Conservation (phyloP, 2,888 invertebrate genomes). For the Caprella mutica region DNA sequence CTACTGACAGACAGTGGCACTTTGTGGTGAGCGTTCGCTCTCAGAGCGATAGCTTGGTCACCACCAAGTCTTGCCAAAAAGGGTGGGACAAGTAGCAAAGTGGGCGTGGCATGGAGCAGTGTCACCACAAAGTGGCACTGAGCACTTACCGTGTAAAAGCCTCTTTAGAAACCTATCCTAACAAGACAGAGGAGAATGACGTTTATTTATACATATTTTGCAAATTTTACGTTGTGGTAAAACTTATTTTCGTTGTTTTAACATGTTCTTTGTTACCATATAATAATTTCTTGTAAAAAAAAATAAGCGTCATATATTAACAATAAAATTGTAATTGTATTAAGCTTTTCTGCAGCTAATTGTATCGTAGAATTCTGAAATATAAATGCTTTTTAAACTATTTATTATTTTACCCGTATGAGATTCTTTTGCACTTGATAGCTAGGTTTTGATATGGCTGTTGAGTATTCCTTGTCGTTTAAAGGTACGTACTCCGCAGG, state of each 20-base stretch:
- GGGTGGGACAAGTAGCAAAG: neutral
- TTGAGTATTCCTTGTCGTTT: conserved; percentile 5
- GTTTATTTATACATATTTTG: neutral
- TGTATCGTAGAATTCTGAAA: neutral
- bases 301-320: neutral
- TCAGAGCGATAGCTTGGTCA: no score
- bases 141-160: no score
- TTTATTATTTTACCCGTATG: conserved; percentile 4
- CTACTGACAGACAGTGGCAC: no score
- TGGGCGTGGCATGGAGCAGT: neutral
- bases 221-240: neutral
- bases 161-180: neutral
- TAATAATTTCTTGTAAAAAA: conserved; percentile 4
- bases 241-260: neutral
- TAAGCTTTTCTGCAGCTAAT: neutral
- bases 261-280: neutral
- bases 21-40: no score
- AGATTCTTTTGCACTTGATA: conserved; percentile 3
- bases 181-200: conserved; percentile 1
- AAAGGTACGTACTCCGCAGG: no score
- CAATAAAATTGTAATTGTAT: neutral
- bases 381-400: neutral
- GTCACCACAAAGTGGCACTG: neutral
- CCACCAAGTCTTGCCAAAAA: no score
- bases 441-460: neutral